These are phyloP conservation scores for Xenops minutus DNA, from an alignment of 2,797 vertebrate genomes.

Conservation along the genomic window DNA sequence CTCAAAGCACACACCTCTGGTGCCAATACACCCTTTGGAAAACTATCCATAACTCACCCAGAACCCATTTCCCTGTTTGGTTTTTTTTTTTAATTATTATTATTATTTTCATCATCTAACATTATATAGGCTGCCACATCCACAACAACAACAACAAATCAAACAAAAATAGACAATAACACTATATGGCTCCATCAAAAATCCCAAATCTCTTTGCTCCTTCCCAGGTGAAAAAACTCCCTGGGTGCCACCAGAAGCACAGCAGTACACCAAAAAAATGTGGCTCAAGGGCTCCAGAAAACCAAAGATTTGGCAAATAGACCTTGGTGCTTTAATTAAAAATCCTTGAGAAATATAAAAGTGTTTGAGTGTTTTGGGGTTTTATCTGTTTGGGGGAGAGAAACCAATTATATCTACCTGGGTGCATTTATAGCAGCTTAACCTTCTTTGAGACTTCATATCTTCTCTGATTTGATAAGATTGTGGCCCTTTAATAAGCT, in stretches of 20 bases:
- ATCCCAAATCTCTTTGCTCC: neutral
- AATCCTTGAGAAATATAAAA: neutral
- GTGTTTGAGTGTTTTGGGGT: neutral
- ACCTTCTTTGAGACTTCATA: neutral
- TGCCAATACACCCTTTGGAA: neutral
- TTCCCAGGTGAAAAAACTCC: neutral
- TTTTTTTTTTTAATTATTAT: too few relatives aligned
- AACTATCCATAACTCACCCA: neutral
- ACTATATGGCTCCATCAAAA: neutral
- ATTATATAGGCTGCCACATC: neutral
- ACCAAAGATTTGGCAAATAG: neutral
- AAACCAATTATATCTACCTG: neutral
- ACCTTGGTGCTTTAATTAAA: neutral
- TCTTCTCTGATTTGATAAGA: conserved; percentile 25
- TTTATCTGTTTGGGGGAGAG: neutral
- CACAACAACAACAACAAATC: neutral
- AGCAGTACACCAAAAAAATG: neutral
- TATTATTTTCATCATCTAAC: neutral
- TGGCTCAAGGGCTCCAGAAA: neutral
- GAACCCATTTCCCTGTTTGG: neutral
- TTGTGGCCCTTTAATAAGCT: conserved; percentile 32
- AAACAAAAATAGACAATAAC: neutral
- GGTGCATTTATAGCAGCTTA: neutral
- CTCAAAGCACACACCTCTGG: neutral
- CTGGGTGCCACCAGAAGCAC: neutral